These are phyloP conservation scores for Proctacanthus coquilletti DNA, from an alignment of 1,140 invertebrate genomes.

Conservation along the genomic window DNA sequence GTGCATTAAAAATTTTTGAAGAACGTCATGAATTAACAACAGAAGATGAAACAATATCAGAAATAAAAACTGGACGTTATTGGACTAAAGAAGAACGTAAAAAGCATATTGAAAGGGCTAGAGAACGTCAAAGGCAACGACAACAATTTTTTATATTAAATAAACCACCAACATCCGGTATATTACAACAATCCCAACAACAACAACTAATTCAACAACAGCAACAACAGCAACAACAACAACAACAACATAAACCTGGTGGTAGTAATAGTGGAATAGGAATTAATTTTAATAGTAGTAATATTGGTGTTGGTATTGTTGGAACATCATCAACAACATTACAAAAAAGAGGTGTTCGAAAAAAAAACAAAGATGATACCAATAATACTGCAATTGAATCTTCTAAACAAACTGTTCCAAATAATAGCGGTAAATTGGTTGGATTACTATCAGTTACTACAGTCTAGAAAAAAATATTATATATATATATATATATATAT, in stretches of 20 bases:
- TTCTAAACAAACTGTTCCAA: too few species aligned
- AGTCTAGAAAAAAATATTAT: too few species aligned
- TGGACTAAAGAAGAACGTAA: slow-evolving; percentile 70
- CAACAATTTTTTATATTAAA: slow-evolving; percentile 26
- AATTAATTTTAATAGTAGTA: neutral
- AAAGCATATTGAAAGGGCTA: slow-evolving; percentile 51
- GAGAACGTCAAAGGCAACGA: slow-evolving; percentile 46
- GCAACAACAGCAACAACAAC: slow-evolving; percentile 16
- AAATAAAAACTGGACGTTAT: slow-evolving; percentile 65
- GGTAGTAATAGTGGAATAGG: neutral
- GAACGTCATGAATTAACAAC: slow-evolving; percentile 52
- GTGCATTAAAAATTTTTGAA: slow-evolving; percentile 48
- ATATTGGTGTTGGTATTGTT: slow-evolving; percentile 2
- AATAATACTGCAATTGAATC: slow-evolving; percentile 31
- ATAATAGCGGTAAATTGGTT: slow-evolving; percentile 33
- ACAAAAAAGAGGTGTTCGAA: slow-evolving; percentile 32
- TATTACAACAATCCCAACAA: too few species aligned
- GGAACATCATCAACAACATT: slow-evolving; percentile 15
- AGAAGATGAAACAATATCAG: slow-evolving; percentile 68
- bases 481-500: too few species aligned
- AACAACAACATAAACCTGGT: slow-evolving; percentile 10
- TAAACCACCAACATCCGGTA: slow-evolving; percentile 8
- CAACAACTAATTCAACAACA: too few species aligned
- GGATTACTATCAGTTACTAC: slow-evolving; percentile 37
- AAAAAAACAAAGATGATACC: slow-evolving; percentile 27